Percentiles rank a stretch among this genome's conserved stretches.
These are phyloP conservation scores for Zaprionus inermis DNA, from an alignment of 1,140 invertebrate species.

Conservation along the genomic window DNA sequence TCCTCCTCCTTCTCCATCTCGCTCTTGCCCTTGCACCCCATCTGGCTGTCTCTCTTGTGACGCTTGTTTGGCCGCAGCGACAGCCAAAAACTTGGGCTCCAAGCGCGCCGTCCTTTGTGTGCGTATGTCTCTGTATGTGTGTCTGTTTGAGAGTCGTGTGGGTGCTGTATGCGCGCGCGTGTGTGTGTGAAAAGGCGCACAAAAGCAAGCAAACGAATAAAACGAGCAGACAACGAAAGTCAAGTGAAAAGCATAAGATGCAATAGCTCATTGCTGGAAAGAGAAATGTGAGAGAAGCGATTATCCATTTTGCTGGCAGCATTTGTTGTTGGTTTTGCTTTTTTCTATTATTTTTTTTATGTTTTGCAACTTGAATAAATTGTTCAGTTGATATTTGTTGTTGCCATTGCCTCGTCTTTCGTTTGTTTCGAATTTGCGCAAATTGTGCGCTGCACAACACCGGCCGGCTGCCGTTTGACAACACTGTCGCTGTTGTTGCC, in stretches of 20 bases:
- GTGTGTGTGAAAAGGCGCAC: conserved; percentile 15
- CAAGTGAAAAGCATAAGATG: conserved; percentile 27
- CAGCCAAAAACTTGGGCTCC: conserved; percentile 45
- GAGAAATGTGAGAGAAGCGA: neutral
- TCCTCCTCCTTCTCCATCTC: conserved; percentile 11
- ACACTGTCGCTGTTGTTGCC: conserved; percentile 48
- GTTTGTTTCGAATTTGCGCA: conserved; percentile 40
- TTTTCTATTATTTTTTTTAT: conserved; percentile 16
- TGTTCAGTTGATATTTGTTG: neutral
- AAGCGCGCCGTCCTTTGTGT: conserved; percentile 40
- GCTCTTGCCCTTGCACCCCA: conserved; percentile 20
- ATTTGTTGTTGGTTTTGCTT: neutral
- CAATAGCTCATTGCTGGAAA: conserved; percentile 17
- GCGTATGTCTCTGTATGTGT: conserved; percentile 16
- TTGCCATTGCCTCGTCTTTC: neutral
- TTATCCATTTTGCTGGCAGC: neutral
- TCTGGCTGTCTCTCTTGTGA: conserved; percentile 38
- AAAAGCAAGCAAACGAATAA: conserved; percentile 25
- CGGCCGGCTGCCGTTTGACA: conserved; percentile 58
- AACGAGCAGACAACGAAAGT: conserved; percentile 13
- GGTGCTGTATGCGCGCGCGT: conserved; percentile 3
- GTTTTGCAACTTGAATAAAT: neutral
- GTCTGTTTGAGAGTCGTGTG: conserved; percentile 12
- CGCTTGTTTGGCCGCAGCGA: conserved; percentile 33
- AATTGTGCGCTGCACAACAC: conserved; percentile 47